Base-by-base conservation (phyloP, 2,888 invertebrate species). In the Mythimna vitellina region DNA sequence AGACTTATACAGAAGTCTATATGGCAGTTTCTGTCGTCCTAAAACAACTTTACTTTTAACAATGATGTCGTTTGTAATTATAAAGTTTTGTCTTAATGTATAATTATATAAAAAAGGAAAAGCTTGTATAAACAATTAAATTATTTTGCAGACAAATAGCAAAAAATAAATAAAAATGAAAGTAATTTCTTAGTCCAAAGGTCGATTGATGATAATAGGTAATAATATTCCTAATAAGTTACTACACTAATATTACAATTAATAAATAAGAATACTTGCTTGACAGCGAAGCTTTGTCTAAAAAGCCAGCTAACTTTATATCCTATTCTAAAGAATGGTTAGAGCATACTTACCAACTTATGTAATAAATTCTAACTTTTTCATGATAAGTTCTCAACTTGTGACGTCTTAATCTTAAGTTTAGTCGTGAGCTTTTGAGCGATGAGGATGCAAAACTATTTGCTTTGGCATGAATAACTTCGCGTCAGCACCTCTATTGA, bases 291-390 rank as follows among this genome's bases (percentile, higher is more conserved):
- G 49, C 20, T 20, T 7, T 4, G 46, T 46, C 42, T 42, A 14
- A 14, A 3, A 35, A 42, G 14, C 49, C 6, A 51, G 8, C 20
- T 51, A 51, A 3, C 49, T 51, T 51, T n/a, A 51, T 17, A 46
- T 8, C 20, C 49, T 51, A n/a, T 51, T 7, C 1, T 8, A n/a
- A 20, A 51, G n/a, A 51, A n/a, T n/a, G 1, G 14, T 51, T 22
- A 56, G 29, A 72, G 35, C 22, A 12, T n/a, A 32, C 17, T 57
- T 60, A 65, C 14, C 0, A 72, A 73, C 42, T 73, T n/a, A 17
- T 8, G 65, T 32, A 53, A 80, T 74, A 65, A 62, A 76, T 80
- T 65, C 9, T 6, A 80, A 80, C 65, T 49, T 74, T 80, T 80
- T 22, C 57, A 35, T 63, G 38, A 54, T 17, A 42, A 25, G 29